phyloP scores from a whole-genome alignment of 1,140 invertebrate genomes.

The Papilio dardanus region DNA sequence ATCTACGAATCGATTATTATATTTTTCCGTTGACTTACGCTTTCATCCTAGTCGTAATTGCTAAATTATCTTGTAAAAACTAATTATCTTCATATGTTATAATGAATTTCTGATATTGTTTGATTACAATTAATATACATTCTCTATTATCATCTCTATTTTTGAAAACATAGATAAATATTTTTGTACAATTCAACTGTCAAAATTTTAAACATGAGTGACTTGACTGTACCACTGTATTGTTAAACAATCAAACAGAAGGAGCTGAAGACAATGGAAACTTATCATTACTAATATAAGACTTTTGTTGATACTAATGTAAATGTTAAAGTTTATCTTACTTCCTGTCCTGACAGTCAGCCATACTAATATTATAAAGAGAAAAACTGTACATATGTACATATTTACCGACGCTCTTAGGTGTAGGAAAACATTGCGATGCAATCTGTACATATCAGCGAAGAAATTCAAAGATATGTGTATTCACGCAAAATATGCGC shows the following conservation, averaged over 20 bases:
- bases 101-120: too few relatives aligned
- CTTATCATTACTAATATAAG: conserved; percentile 12
- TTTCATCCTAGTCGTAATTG: background rate
- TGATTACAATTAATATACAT: background rate
- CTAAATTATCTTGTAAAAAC: background rate
- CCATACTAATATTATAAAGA: background rate
- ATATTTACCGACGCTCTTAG: too few relatives aligned
- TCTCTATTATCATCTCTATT: background rate
- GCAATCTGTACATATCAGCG: too few relatives aligned
- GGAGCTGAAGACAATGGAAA: background rate
- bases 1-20: background rate
- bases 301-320: background rate
- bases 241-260: background rate
- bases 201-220: background rate
- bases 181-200: background rate
- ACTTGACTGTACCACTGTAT: background rate
- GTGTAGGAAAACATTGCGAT: too few relatives aligned
- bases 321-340: background rate
- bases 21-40: background rate
- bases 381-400: background rate
- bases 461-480: too few relatives aligned
- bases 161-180: background rate
- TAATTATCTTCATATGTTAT: background rate
- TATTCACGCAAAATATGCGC: too few relatives aligned
- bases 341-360: background rate